Evolutionary conservation across 2,888 invertebrate genomes (phyloP).

Genomic region (Podotricha telesiphe): DNA sequence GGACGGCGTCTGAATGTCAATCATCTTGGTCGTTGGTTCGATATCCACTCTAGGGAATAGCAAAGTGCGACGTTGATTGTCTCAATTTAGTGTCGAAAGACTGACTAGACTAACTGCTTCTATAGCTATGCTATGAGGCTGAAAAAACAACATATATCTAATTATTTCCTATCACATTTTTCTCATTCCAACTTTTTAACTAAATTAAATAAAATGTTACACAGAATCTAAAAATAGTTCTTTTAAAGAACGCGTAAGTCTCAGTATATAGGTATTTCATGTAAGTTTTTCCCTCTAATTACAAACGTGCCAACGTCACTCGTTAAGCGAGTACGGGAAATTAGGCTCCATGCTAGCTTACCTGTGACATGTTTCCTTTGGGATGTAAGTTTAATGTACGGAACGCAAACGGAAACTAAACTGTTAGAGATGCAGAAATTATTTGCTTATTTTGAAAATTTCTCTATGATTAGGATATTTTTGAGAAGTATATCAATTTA

Average conservation of each 20-base stretch:
- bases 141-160: neutral
- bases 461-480: too few relatives aligned
- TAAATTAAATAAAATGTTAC: slow-evolving; percentile 6
- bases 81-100: too few relatives aligned
- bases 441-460: neutral
- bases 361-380: slow-evolving; percentile 19
- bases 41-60: too few relatives aligned
- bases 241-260: neutral
- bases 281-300: slow-evolving; percentile 30
- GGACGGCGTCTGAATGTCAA: too few relatives aligned
- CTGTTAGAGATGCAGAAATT: neutral
- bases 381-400: neutral
- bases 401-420: slow-evolving; percentile 1
- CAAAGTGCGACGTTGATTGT: too few relatives aligned
- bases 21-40: too few relatives aligned
- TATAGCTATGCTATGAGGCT: too few relatives aligned
- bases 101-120: too few relatives aligned
- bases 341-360: slow-evolving; percentile 25
- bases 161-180: neutral
- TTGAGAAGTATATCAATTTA: too few relatives aligned
- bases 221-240: slow-evolving; percentile 1
- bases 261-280: slow-evolving; percentile 2
- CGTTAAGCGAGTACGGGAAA: slow-evolving; percentile 13
- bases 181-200: neutral
- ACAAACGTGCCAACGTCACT: slow-evolving; percentile 20